These are phyloP conservation scores for Platycnemis pennipes DNA, from an alignment of 2,888 invertebrate species.

Conservation along the genomic window DNA sequence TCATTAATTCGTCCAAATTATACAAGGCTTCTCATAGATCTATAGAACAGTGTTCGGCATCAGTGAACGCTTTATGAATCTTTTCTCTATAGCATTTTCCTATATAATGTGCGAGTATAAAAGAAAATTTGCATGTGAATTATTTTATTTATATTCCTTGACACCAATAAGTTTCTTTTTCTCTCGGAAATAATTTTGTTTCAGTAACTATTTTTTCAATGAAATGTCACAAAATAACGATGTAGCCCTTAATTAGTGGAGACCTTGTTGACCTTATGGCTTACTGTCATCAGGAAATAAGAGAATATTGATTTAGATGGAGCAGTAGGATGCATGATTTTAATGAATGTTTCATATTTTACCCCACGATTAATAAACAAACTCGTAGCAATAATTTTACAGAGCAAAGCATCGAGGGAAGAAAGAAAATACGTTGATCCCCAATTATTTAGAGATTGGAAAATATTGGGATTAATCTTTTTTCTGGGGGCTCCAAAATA, in stretches of 20 bases:
- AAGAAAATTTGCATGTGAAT: neutral
- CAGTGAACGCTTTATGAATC: neutral
- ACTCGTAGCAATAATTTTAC: neutral
- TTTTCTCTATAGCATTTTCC: neutral
- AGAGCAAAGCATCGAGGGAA: neutral
- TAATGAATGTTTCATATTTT: neutral
- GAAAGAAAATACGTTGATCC: neutral
- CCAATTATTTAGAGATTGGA: neutral
- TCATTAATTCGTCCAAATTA: no score
- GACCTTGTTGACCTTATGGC: neutral
- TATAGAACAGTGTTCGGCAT: neutral
- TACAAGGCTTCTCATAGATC: neutral
- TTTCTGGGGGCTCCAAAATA: neutral
- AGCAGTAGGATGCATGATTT: neutral
- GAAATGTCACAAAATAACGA: neutral
- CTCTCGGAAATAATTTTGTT: neutral
- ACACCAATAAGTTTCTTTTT: neutral
- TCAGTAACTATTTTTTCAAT: neutral
- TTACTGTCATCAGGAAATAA: neutral
- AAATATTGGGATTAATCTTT: neutral
- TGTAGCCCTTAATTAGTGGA: neutral
- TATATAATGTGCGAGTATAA: neutral
- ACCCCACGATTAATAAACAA: neutral
- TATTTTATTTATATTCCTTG: neutral
- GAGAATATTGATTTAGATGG: neutral